Percentiles rank a stretch among this genome's conserved stretches.
These are phyloP conservation scores for Polyploca ridens DNA, from an alignment of 2,888 invertebrate genomes.

Conservation along the genomic window DNA sequence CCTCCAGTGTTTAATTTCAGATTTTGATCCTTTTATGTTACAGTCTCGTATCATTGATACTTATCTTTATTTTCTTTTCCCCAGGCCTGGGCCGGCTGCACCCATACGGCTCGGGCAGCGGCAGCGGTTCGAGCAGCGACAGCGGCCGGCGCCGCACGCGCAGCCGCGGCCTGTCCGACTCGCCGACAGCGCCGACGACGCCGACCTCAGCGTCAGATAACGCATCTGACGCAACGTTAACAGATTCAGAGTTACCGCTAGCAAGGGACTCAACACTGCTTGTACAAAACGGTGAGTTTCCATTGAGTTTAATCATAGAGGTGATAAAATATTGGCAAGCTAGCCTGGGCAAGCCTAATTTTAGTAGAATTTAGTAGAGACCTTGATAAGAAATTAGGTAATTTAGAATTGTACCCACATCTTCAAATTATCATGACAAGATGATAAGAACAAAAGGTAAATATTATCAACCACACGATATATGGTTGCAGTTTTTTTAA, in stretches of 20 bases:
- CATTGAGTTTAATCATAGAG: neutral
- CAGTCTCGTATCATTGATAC: constrained; percentile 6
- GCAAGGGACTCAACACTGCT: constrained; percentile 92
- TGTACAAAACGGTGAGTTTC: constrained; percentile 90
- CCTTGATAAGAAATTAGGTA: no score
- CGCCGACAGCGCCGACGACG: constrained; percentile 86
- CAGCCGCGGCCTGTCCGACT: constrained; percentile 88
- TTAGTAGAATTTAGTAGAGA: no score
- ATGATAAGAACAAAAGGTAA: no score
- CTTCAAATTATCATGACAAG: no score
- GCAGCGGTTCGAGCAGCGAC: constrained; percentile 88
- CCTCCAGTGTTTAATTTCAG: no score
- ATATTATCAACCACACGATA: no score
- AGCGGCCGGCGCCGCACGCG: constrained; percentile 84
- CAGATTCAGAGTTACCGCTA: constrained; percentile 92
- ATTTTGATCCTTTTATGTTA: no score
- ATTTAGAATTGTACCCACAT: no score
- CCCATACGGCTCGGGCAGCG: constrained; percentile 92
- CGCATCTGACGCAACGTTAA: constrained; percentile 93
- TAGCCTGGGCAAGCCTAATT: no score
- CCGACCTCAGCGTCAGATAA: constrained; percentile 90
- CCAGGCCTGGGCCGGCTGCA: constrained; percentile 91
- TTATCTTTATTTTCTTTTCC: constrained; percentile 44
- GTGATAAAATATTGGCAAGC: no score
- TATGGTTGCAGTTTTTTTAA: no score